Percentiles rank a stretch among this genome's conserved stretches.
Conservation (phyloP, 2,797 vertebrate species). For the Oreochromis grahami region DNA sequence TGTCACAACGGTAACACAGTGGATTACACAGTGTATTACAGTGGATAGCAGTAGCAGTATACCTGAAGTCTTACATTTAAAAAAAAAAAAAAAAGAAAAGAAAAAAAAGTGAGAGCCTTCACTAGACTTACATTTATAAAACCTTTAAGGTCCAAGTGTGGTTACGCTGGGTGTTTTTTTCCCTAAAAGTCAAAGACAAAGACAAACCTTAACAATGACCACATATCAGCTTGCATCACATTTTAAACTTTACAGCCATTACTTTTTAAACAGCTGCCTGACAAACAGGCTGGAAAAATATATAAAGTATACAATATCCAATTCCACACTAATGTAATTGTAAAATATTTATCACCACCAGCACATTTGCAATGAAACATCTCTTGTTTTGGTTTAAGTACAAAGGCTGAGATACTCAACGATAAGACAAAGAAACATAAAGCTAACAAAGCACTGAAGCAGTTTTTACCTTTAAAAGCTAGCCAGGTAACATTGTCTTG, state of each 20-base stretch:
- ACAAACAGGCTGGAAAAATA: not conserved
- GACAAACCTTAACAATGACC: not conserved
- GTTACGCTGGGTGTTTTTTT: slow-evolving; percentile 28
- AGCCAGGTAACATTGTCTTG: not conserved
- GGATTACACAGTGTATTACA: not conserved
- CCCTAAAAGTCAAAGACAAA: slow-evolving; percentile 26
- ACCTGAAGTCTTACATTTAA: not conserved
- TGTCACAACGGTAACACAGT: not conserved
- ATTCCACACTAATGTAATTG: not conserved
- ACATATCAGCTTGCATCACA: not conserved
- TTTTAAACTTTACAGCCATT: not conserved
- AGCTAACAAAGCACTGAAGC: not conserved
- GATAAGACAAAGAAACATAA: not conserved
- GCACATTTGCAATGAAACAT: not conserved
- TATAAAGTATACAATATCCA: not conserved
- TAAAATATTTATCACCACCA: not conserved
- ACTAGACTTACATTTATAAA: slow-evolving; percentile 54
- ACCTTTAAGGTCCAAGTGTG: slow-evolving; percentile 45
- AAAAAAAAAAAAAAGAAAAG: no score
- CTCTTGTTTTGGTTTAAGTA: not conserved
- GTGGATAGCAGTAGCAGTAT: not conserved
- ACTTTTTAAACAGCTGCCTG: not conserved
- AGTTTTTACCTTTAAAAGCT: not conserved
- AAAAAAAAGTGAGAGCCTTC: not conserved
- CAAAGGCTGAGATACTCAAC: not conserved